phyloP scores from a whole-genome alignment of 23 tunicate genomes.

The Styela plicata region DNA sequence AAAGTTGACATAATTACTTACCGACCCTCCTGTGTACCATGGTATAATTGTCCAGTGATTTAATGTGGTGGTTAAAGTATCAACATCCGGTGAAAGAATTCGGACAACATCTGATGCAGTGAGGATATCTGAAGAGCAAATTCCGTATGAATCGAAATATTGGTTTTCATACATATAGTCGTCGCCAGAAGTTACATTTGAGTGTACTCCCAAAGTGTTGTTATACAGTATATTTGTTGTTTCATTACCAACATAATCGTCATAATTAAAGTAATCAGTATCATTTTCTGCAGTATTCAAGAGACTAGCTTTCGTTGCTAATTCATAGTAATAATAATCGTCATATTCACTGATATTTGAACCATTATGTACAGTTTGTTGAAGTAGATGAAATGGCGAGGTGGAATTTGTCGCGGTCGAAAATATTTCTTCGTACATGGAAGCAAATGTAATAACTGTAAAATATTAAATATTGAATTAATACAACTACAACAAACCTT shows the following conservation, averaged over 20 bases:
- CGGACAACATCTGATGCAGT: constrained; percentile 3
- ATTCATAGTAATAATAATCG: neutral
- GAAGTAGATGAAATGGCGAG: neutral
- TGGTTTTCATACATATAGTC: neutral
- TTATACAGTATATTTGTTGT: neutral
- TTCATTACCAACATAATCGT: neutral
- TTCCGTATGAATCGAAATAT: neutral
- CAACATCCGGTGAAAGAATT: neutral
- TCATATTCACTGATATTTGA: neutral
- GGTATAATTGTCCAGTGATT: constrained; percentile 7
- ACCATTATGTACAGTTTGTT: neutral
- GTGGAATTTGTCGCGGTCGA: neutral
- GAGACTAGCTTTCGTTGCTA: neutral
- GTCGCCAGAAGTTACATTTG: neutral
- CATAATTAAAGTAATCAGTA: neutral
- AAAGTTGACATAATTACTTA: too few species aligned
- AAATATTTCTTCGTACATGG: neutral
- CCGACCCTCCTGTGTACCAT: neutral
- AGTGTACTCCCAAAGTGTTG: neutral
- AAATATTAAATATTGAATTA: too few species aligned
- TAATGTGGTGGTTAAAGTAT: neutral
- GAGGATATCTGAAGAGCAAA: neutral
- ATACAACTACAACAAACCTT: too few species aligned
- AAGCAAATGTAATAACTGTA: neutral
- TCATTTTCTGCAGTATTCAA: neutral